Percentiles rank a stretch among this genome's conserved stretches.
phyloP scores from a whole-genome alignment of 2,888 invertebrate genomes.

The Balanococcus diminutus region DNA sequence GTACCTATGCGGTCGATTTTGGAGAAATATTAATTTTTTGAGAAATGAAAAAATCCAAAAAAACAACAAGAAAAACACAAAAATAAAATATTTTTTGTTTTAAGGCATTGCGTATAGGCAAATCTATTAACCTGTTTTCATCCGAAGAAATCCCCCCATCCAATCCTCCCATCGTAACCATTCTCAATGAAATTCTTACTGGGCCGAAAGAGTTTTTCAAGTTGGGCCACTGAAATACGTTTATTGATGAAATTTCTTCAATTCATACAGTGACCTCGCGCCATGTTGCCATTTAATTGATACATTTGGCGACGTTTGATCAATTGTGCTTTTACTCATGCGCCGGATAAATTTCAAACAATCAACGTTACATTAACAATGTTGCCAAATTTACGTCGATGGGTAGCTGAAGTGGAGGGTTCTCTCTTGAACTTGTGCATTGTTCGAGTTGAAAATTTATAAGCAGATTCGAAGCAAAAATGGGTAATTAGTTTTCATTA shows the following conservation, averaged over 20 bases:
- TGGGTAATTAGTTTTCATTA: background rate
- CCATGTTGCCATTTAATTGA: constrained; percentile 5
- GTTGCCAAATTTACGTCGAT: constrained; percentile 2
- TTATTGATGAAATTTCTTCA: background rate
- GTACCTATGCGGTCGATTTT: too few relatives aligned
- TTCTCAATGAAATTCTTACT: background rate
- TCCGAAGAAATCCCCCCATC: background rate
- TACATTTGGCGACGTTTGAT: background rate
- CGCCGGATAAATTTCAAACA: background rate
- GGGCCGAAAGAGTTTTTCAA: background rate
- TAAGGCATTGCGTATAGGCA: background rate
- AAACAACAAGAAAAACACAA: too few relatives aligned
- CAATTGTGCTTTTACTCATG: background rate
- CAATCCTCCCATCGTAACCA: background rate
- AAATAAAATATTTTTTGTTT: too few relatives aligned
- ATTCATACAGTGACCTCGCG: background rate
- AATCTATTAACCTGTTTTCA: background rate
- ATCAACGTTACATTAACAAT: background rate
- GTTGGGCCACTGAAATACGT: background rate
- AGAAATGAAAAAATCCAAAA: too few relatives aligned
- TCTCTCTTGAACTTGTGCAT: too few relatives aligned
- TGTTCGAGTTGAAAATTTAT: too few relatives aligned
- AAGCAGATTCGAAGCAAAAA: background rate
- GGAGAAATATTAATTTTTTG: too few relatives aligned
- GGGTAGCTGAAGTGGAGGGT: background rate